Conservation (phyloP, 2,113 vertebrate species). For the Lonchura striata region DNA sequence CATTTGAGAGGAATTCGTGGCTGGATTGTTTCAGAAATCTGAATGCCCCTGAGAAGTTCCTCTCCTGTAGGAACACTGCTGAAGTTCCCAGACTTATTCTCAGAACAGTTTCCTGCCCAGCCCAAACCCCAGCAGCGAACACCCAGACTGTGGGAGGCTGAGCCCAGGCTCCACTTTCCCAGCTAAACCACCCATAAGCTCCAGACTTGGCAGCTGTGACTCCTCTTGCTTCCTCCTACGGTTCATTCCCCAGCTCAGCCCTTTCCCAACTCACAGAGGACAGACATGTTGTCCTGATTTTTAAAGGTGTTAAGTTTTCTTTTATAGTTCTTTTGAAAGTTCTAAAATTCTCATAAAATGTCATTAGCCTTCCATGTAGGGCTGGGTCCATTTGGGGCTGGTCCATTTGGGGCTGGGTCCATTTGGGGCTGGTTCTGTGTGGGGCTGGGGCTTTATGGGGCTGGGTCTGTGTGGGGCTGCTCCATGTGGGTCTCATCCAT, state of each 20-base stretch:
- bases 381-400: no score
- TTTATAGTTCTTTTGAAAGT: no score
- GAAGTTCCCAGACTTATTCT: background rate
- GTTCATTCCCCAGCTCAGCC: background rate
- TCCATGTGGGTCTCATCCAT: no score
- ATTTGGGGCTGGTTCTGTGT: fast-evolving
- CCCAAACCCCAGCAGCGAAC: background rate
- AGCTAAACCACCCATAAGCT: background rate
- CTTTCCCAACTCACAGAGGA: background rate
- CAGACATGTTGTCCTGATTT: background rate
- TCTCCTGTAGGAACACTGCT: background rate
- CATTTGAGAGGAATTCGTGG: background rate
- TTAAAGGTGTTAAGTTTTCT: no score
- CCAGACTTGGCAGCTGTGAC: background rate
- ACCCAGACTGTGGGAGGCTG: background rate
- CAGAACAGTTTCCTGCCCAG: background rate
- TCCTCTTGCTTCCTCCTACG: background rate
- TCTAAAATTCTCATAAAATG: no score
- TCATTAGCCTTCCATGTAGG: no score
- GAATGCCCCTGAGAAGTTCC: fast-evolving
- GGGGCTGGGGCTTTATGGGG: no score
- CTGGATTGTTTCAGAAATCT: background rate
- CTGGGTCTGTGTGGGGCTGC: background rate
- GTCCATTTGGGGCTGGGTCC: no score
- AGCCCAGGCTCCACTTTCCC: background rate